phyloP scores from a whole-genome alignment of 1,140 invertebrate genomes.

The Dolichoris vasculosae region DNA sequence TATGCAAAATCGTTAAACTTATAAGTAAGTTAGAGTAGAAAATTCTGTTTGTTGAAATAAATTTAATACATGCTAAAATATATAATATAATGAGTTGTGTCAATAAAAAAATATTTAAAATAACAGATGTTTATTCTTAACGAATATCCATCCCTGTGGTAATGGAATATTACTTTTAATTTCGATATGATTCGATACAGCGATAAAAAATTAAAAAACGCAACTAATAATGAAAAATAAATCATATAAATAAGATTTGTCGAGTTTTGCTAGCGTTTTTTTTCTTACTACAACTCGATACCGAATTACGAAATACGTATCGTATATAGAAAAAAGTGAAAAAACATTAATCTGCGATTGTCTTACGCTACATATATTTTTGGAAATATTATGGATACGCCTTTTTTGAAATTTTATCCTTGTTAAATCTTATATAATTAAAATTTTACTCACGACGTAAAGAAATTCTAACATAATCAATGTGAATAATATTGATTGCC shows the following conservation, averaged over 20 bases:
- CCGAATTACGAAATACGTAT: slow-evolving; percentile 34
- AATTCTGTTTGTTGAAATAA: not conserved
- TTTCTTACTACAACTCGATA: slow-evolving; percentile 24
- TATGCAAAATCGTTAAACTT: not conserved
- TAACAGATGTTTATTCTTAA: slow-evolving; percentile 45
- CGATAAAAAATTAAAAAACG: slow-evolving; percentile 10
- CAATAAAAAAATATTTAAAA: slow-evolving; percentile 34
- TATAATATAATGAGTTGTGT: not conserved
- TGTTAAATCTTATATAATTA: slow-evolving; percentile 59
- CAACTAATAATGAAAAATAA: slow-evolving; percentile 10
- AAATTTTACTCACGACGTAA: slow-evolving; percentile 35
- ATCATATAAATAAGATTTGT: not conserved
- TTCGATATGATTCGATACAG: slow-evolving; percentile 12
- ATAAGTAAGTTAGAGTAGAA: not conserved
- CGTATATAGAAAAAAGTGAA: slow-evolving; percentile 26
- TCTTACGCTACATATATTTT: slow-evolving; percentile 49
- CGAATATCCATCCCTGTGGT: not conserved
- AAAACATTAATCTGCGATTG: slow-evolving; percentile 34
- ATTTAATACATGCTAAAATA: not conserved
- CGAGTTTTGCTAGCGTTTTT: slow-evolving; percentile 17
- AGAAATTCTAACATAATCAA: slow-evolving; percentile 40
- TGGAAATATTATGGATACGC: slow-evolving; percentile 52
- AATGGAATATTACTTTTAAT: slow-evolving; percentile 6
- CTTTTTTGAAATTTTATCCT: slow-evolving; percentile 60
- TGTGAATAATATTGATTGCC: slow-evolving; percentile 47